A percentile compares a stretch with the other conserved stretches of the same genome.
phyloP scores from a whole-genome alignment of 2,888 invertebrate genomes.

The Mantis religiosa region DNA sequence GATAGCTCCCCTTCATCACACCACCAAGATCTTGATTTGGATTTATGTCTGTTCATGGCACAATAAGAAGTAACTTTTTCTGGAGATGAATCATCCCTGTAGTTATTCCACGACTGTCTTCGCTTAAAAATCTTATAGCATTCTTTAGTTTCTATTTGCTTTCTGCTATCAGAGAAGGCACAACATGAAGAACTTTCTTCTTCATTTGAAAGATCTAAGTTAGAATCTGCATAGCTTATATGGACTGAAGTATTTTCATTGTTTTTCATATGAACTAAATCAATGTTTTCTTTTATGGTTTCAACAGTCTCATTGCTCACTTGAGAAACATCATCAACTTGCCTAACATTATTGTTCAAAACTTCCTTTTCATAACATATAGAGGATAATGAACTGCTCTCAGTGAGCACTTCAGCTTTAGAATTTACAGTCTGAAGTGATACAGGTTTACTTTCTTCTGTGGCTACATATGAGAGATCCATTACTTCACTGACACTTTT shows the following conservation, averaged over 20 bases:
- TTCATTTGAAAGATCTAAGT: neutral
- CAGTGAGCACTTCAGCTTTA: neutral
- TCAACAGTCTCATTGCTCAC: neutral
- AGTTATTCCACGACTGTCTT: constrained; percentile 28
- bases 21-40: constrained; percentile 16
- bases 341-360: neutral
- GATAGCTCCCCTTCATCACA: constrained; percentile 31
- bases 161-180: neutral
- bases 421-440: too few species aligned
- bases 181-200: neutral
- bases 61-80: neutral
- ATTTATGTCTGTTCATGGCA: neutral
- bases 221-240: neutral
- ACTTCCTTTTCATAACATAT: neutral
- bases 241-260: neutral
- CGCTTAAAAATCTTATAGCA: neutral
- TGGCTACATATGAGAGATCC: neutral
- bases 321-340: neutral
- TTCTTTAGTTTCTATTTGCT: neutral
- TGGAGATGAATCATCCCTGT: constrained; percentile 13
- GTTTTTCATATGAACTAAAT: neutral
- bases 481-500: constrained; percentile 5
- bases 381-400: neutral
- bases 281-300: neutral
- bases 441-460: neutral